phyloP scores from a whole-genome alignment of 2,797 vertebrate species.

The Lateolabrax maculatus region DNA sequence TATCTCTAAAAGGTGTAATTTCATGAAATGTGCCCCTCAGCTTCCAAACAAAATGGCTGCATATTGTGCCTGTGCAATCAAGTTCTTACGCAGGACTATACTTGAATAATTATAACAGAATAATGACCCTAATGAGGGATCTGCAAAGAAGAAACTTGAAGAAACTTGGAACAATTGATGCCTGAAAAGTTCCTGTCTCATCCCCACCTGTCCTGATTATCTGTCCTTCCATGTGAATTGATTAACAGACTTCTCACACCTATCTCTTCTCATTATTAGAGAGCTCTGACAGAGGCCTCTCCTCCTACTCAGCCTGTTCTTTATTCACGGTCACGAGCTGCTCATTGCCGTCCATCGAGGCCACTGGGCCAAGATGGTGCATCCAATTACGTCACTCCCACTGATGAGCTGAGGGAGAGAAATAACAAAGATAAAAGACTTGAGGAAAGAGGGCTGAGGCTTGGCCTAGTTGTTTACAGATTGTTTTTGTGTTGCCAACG shows the following conservation, averaged over 20 bases:
- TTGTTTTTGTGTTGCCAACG: conserved; percentile 6
- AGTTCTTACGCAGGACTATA: conserved; percentile 31
- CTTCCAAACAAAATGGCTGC: conserved; percentile 61
- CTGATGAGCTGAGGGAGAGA: conserved; percentile 49
- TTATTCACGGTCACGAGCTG: conserved; percentile 62
- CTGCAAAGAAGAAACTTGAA: conserved; percentile 28
- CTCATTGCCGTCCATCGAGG: conserved; percentile 59
- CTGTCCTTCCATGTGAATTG: conserved; percentile 51
- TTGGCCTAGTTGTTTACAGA: conserved; percentile 40
- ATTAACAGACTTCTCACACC: conserved; percentile 60
- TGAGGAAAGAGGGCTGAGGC: conserved; percentile 30
- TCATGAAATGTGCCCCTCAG: conserved; percentile 55
- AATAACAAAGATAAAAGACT: conserved; percentile 65
- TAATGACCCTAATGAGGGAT: conserved; percentile 37
- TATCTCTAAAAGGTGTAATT: conserved; percentile 65
- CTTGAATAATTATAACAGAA: conserved; percentile 27
- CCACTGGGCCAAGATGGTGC: conserved; percentile 48
- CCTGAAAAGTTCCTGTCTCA: conserved; percentile 50
- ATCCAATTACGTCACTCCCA: conserved; percentile 53
- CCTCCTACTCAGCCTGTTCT: conserved; percentile 66
- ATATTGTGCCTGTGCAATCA: conserved; percentile 44
- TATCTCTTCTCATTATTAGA: conserved; percentile 70
- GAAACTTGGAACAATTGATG: conserved; percentile 43
- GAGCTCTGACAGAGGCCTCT: conserved; percentile 57
- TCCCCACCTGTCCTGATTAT: conserved; percentile 52